Evolutionary conservation across 2,888 invertebrate genomes (phyloP), one percentile per base, ranked within the genome.

Genomic region (Rhogogaster chlorosoma): DNA sequence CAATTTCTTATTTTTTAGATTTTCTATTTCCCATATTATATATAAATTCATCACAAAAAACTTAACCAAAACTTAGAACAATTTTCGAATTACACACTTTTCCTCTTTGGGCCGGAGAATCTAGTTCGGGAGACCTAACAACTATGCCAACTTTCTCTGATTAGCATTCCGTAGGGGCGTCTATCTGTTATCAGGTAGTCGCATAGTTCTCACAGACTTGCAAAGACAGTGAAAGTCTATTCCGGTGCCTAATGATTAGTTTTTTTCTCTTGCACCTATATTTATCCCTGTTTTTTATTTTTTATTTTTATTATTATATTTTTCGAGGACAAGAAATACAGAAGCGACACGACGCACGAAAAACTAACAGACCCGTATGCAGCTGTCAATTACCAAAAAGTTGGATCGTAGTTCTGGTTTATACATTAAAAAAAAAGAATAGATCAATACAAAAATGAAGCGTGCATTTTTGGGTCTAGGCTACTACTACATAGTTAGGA

Each of bases 401-500:
- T 32, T 29, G 32, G 45, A 49, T 32, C 53, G 2, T 10, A 53
- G 26, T 26, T 61, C 61, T 61, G 26, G 18, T 53, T n/a, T 4
- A 10, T 75, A 15, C 10, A 22, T n/a, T 26, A 57, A 22, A 61
- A 61, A 53, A n/a, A 89, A 89, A 26, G 42, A 12, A 42, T 15
- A n/a, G 7, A 32, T 26, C 29, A 7, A 15, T 36, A 22, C 36
- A 89, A 87, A 83, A 91, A 90, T 90, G 89, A 91, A 91, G 92
- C 92, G 90, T 90, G 93, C 93, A 92, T 91, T 92, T 89, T 88
- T 90, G 93, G 93, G 92, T 92, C 93, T 90, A 89, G 88, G 90
- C 93, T 93, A 93, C 93, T 89, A 91, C 93, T 93, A 93, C 93
- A 92, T 94, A 93, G 92, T 93, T 91, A 93, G 94, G 94, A 94